Conservation (phyloP, 2,113 vertebrate species). For the Gyps fulvus region DNA sequence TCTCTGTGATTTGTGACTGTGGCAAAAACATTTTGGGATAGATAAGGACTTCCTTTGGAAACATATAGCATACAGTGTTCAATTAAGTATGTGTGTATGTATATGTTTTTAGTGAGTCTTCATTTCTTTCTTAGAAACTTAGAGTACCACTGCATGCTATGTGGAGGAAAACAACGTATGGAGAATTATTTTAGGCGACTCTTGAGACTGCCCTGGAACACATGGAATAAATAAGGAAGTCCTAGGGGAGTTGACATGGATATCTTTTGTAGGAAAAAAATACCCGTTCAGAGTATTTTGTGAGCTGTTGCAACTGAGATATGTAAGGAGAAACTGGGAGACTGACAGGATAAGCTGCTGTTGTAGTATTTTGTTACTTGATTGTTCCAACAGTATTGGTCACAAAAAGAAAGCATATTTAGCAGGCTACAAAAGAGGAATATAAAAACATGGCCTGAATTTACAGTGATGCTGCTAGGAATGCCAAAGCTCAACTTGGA, state of each 20-base stretch:
- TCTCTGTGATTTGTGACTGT: neutral
- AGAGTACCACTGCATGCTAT: neutral
- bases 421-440: neutral
- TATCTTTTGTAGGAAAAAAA: neutral
- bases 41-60: neutral
- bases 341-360: neutral
- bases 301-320: neutral
- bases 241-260: neutral
- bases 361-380: neutral
- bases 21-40: neutral
- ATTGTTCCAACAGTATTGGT: neutral
- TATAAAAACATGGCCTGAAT: neutral
- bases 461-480: neutral
- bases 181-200: neutral
- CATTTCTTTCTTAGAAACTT: neutral
- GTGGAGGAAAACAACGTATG: neutral
- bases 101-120: neutral
- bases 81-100: neutral
- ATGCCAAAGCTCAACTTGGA: neutral
- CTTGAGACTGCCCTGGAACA: neutral
- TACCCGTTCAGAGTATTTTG: neutral
- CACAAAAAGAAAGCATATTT: neutral
- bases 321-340: neutral
- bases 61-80: neutral
- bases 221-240: neutral